Evolutionary conservation across 2,888 invertebrate genomes (phyloP).

Genomic region (Brenthis ino): DNA sequence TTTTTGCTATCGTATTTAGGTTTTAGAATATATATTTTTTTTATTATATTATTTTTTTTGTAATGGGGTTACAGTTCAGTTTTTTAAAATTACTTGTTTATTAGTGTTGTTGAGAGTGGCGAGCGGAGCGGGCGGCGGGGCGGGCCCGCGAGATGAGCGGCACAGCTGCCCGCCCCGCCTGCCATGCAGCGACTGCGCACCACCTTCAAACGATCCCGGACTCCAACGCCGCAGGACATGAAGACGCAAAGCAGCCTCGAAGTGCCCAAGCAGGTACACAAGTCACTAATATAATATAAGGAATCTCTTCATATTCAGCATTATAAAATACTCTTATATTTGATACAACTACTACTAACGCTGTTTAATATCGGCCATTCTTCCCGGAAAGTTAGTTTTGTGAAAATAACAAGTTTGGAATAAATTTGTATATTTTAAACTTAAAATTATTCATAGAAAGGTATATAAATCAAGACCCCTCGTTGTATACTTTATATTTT

Average conservation of each 20-base stretch:
- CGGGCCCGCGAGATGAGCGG: conserved; percentile 73
- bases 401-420: no score
- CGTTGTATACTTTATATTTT: no score
- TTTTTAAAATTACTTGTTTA: conserved; percentile 32
- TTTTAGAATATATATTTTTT: neutral
- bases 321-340: no score
- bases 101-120: conserved; percentile 46
- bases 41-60: neutral
- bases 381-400: no score
- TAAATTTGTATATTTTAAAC: no score
- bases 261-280: conserved; percentile 89
- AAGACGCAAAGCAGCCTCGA: conserved; percentile 95
- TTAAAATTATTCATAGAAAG: no score
- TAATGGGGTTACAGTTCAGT: neutral
- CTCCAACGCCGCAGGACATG: conserved; percentile 95
- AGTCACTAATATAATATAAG: neutral
- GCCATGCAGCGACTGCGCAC: conserved; percentile 91
- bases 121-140: conserved; percentile 68
- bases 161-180: conserved; percentile 75
- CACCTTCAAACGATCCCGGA: conserved; percentile 93
- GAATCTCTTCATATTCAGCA: neutral
- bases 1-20: neutral
- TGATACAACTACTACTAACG: no score
- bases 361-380: no score
- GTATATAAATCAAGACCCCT: no score